Evolutionary conservation across 2,888 invertebrate species (phyloP).

Genomic region (Drosophila vallismaia): DNA sequence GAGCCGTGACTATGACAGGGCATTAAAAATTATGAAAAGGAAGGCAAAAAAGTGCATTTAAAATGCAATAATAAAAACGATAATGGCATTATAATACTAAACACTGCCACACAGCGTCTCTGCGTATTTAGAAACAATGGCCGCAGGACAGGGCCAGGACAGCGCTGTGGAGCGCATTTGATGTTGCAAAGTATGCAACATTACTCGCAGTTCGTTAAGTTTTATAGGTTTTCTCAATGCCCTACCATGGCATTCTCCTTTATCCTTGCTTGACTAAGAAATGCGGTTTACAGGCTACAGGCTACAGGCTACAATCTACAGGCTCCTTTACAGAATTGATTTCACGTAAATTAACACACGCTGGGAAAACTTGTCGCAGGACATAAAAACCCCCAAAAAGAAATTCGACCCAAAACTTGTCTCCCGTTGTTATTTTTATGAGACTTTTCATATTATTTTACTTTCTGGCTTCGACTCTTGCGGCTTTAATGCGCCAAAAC

Average conservation of each 20-base stretch:
- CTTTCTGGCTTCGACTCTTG: constrained; percentile 55
- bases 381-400: constrained; percentile 16
- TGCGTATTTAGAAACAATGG: constrained; percentile 40
- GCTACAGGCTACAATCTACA: constrained; percentile 56
- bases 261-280: constrained; percentile 58
- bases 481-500: constrained; percentile 62
- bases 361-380: constrained; percentile 40
- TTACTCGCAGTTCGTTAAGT: constrained; percentile 78
- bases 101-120: constrained; percentile 25
- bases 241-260: constrained; percentile 27
- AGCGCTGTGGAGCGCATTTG: constrained; percentile 63
- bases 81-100: constrained; percentile 76
- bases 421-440: constrained; percentile 74
- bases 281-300: constrained; percentile 19
- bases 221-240: constrained; percentile 66
- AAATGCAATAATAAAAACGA: constrained; percentile 76
- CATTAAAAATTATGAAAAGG: constrained; percentile 73
- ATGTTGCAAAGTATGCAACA: constrained; percentile 75
- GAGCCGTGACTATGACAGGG: constrained; percentile 46
- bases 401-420: constrained; percentile 26
- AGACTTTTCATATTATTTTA: constrained; percentile 69
- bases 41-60: constrained; percentile 66
- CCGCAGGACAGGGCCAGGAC: constrained; percentile 27
- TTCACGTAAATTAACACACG: constrained; percentile 77
- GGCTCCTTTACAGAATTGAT: constrained; percentile 62